These are phyloP conservation scores for Eretmocerus hayati DNA, from an alignment of 2,888 invertebrate species.

Conservation along the genomic window DNA sequence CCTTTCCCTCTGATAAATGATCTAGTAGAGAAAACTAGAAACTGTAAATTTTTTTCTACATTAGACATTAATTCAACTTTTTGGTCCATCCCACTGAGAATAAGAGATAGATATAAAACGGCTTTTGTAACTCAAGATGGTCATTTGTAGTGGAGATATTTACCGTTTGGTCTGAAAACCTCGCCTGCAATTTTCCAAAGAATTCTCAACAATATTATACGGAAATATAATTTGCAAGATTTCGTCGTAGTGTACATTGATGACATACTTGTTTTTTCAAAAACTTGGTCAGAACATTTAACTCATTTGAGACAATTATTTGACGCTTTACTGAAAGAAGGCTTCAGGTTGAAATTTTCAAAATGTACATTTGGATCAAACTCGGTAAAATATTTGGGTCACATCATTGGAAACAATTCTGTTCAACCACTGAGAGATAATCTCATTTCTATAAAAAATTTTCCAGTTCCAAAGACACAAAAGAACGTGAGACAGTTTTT, in stretches of 20 bases:
- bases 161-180: slow-evolving; percentile 22
- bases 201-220: slow-evolving; percentile 17
- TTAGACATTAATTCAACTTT: slow-evolving; percentile 22
- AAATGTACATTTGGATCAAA: slow-evolving; percentile 24
- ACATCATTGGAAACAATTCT: slow-evolving; percentile 12
- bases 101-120: slow-evolving; percentile 22
- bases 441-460: slow-evolving; percentile 16
- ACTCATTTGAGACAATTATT: slow-evolving; percentile 23
- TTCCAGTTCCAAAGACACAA: slow-evolving; percentile 17
- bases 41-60: slow-evolving; percentile 18
- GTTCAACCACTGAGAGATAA: slow-evolving; percentile 19
- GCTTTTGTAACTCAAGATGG: slow-evolving; percentile 26
- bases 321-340: slow-evolving; percentile 24
- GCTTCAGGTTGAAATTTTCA: slow-evolving; percentile 23
- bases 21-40: slow-evolving; percentile 12
- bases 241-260: slow-evolving; percentile 29
- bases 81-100: slow-evolving; percentile 22
- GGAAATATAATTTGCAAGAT: slow-evolving; percentile 20
- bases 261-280: slow-evolving; percentile 27
- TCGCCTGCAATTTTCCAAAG: slow-evolving; percentile 24
- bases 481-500: slow-evolving; percentile 24
- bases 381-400: slow-evolving; percentile 15
- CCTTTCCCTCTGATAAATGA: slow-evolving; percentile 20
- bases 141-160: slow-evolving; percentile 23
- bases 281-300: slow-evolving; percentile 25